phyloP scores from a whole-genome alignment of 2,888 invertebrate species.

The Sinodicranocentrus sp. region DNA sequence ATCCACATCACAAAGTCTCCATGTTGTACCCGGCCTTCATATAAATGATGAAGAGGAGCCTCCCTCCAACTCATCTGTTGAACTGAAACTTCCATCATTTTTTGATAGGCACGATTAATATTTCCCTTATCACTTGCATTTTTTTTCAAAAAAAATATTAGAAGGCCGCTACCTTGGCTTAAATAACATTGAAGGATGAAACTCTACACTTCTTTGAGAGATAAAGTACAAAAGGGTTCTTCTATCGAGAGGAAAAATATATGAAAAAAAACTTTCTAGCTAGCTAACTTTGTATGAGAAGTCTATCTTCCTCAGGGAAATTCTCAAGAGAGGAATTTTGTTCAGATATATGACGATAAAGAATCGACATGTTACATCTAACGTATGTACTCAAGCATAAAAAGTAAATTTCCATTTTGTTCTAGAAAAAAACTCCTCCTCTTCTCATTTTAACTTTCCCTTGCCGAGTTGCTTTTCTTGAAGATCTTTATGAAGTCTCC shows the following conservation, averaged over 20 bases:
- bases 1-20: no score
- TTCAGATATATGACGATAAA: slow-evolving; percentile 24
- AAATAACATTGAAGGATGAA: no score
- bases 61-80: slow-evolving; percentile 3
- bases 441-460: no score
- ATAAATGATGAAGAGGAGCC: background rate
- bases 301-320: slow-evolving; percentile 15
- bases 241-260: background rate
- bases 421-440: background rate
- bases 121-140: background rate
- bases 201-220: no score
- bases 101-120: background rate
- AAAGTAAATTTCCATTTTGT: slow-evolving; percentile 61
- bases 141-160: no score
- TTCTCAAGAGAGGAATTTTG: slow-evolving; percentile 58
- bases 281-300: no score
- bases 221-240: background rate
- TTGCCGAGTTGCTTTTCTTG: no score
- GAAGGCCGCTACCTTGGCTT: no score
- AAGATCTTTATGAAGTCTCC: no score
- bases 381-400: slow-evolving; percentile 35
- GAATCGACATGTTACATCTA: background rate
- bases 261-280: no score
- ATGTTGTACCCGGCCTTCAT: no score
- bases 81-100: background rate